A percentile compares a stretch with the other conserved stretches of the same genome.
Conservation (phyloP, 2,888 invertebrate genomes). For the Heteropelma amictum region DNA sequence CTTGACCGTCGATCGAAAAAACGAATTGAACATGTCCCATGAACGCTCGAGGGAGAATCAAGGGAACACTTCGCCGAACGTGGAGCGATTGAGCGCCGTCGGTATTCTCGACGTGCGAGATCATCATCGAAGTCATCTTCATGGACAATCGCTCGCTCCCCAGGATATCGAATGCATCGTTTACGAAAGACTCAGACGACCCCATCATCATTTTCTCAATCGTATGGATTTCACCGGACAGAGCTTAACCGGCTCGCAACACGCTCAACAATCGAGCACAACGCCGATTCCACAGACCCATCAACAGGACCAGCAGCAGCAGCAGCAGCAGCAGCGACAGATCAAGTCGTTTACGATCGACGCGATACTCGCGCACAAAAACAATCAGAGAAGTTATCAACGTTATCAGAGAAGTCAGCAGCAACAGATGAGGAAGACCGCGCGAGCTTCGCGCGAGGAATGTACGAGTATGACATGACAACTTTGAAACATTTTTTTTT, state of each 20-base stretch:
- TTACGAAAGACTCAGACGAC: slow-evolving; percentile 71
- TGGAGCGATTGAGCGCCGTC: slow-evolving; percentile 67
- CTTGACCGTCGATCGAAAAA: slow-evolving; percentile 65
- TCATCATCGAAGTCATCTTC: slow-evolving; percentile 65
- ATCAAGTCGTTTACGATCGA: slow-evolving; percentile 93
- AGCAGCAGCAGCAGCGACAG: slow-evolving; percentile 69
- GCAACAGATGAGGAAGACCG: slow-evolving; percentile 68
- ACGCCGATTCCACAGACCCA: slow-evolving; percentile 68
- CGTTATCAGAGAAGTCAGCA: slow-evolving; percentile 70
- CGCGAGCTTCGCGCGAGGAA: slow-evolving; percentile 50
- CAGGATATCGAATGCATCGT: slow-evolving; percentile 67
- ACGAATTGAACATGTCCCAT: slow-evolving; percentile 68
- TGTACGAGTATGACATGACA: slow-evolving; percentile 54
- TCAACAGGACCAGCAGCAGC: slow-evolving; percentile 64
- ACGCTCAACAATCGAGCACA: slow-evolving; percentile 58
- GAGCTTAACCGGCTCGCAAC: slow-evolving; percentile 61
- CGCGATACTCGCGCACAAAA: slow-evolving; percentile 89
- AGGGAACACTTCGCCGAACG: slow-evolving; percentile 57
- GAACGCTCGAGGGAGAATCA: slow-evolving; percentile 65
- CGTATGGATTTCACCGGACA: slow-evolving; percentile 64
- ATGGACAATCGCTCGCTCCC: slow-evolving; percentile 65
- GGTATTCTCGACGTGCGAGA: slow-evolving; percentile 64
- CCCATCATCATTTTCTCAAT: slow-evolving; percentile 61
- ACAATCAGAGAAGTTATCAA: slow-evolving; percentile 71
- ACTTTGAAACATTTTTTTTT: too few relatives aligned